Percentiles rank a stretch among this genome's conserved stretches.
Conservation (phyloP, 2,888 invertebrate genomes). For the Leptogaster cylindrica region DNA sequence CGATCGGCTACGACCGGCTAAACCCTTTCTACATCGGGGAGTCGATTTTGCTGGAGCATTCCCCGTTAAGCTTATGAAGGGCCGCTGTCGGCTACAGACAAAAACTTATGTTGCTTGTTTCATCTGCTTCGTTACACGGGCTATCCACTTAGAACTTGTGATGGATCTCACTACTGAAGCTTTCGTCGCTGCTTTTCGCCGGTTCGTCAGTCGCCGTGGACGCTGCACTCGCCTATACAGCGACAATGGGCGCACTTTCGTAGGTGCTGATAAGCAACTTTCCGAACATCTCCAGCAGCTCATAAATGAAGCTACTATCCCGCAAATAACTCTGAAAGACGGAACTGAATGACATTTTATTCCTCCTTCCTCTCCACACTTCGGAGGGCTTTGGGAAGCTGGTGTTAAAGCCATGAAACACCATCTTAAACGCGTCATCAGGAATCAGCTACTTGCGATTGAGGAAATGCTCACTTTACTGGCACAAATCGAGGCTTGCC, state of each 20-base stretch:
- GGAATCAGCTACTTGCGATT: no score
- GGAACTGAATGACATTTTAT: no score
- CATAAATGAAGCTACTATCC: no score
- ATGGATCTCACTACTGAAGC: not conserved
- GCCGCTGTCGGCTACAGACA: not conserved
- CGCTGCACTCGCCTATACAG: not conserved
- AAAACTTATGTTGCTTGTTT: not conserved
- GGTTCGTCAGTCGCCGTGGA: not conserved
- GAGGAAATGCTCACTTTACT: no score
- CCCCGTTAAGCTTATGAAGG: not conserved
- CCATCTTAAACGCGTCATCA: no score
- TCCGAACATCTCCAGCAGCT: no score
- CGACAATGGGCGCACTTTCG: not conserved
- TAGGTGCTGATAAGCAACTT: not conserved
- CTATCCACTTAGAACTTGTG: not conserved
- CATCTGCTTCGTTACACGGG: not conserved
- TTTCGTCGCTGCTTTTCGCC: not conserved
- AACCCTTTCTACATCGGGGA: not conserved
- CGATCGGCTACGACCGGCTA: not conserved
- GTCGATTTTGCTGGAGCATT: conserved; percentile 1
- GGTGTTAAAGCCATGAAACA: no score
- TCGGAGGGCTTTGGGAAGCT: no score
- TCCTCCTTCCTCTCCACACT: no score
- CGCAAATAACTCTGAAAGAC: no score
- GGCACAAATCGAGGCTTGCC: no score